Percentiles rank a stretch among this genome's conserved stretches.
Conservation (phyloP, 64 coral and sea anemone species). For the Trachythela sp. region DNA sequence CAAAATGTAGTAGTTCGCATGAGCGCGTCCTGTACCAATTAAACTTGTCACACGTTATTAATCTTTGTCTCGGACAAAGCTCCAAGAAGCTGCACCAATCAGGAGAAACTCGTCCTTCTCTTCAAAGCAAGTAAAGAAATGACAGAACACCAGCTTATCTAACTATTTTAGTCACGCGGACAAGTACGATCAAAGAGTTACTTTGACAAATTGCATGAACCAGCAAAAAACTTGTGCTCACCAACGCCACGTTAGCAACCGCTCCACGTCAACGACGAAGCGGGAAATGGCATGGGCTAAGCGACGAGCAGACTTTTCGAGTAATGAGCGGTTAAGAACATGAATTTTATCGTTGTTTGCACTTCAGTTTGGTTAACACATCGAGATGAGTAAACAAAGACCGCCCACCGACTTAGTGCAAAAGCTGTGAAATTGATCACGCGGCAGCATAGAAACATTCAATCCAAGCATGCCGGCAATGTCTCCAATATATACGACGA, state of each 20-base stretch:
- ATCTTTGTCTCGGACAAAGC: conserved; percentile 24
- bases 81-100: neutral
- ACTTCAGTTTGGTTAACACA: conserved; percentile 83
- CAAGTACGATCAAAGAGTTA: neutral
- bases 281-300: neutral
- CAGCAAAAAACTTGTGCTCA: neutral
- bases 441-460: neutral
- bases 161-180: neutral
- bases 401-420: conserved; percentile 72
- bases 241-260: neutral
- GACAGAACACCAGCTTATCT: conserved; percentile 16
- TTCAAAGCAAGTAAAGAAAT: neutral
- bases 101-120: neutral
- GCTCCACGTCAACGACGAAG: neutral
- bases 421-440: conserved; percentile 23
- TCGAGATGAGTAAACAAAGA: conserved; percentile 99
- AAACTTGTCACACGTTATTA: conserved; percentile 34
- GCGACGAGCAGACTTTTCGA: neutral
- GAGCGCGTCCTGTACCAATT: conserved; percentile 11
- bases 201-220: neutral
- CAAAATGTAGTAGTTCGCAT: neutral
- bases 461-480: neutral
- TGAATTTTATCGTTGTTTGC: conserved; percentile 49
- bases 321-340: neutral
- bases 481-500: neutral